Percentiles rank a stretch among this genome's conserved stretches.
These are phyloP conservation scores for Himalopsyche anomala DNA, from an alignment of 2,888 invertebrate species.

Conservation along the genomic window DNA sequence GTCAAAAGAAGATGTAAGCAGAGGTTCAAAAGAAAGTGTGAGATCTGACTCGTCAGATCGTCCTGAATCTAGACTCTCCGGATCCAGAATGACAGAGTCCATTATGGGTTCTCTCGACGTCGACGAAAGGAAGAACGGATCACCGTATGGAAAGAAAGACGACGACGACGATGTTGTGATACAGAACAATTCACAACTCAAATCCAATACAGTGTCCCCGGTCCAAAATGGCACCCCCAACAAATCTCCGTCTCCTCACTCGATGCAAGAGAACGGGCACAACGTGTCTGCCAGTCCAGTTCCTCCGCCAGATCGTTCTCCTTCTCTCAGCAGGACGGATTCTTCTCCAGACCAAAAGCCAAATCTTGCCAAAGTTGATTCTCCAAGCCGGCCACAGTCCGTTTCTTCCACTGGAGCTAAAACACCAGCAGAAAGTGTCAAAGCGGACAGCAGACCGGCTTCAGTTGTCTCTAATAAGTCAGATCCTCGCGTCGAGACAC, in stretches of 20 bases:
- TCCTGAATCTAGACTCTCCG: constrained; percentile 74
- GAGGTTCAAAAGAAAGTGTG: constrained; percentile 73
- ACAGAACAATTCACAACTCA: constrained; percentile 69
- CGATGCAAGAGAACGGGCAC: constrained; percentile 59
- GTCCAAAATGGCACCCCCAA: constrained; percentile 57
- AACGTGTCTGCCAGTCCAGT: constrained; percentile 67
- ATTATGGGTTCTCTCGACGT: constrained; percentile 73
- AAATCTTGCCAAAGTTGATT: constrained; percentile 51
- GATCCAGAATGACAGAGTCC: constrained; percentile 76
- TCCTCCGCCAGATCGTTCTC: constrained; percentile 73
- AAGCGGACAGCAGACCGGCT: constrained; percentile 67
- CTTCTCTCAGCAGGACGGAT: constrained; percentile 75
- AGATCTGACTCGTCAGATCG: constrained; percentile 72
- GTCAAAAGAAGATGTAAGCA: constrained; percentile 71
- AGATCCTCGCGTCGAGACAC: constrained; percentile 56
- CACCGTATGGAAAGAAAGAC: constrained; percentile 70
- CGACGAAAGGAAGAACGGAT: constrained; percentile 67
- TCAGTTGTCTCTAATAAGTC: constrained; percentile 63
- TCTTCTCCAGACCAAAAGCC: constrained; percentile 69
- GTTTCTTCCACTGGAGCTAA: constrained; percentile 59
- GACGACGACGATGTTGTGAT: constrained; percentile 75
- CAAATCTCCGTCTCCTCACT: constrained; percentile 57
- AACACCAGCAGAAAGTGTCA: constrained; percentile 72
- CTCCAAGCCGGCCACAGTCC: constrained; percentile 59
- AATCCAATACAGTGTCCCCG: constrained; percentile 51